These are phyloP conservation scores for Lycaena phlaeas DNA, from an alignment of 2,888 invertebrate species.

Conservation along the genomic window DNA sequence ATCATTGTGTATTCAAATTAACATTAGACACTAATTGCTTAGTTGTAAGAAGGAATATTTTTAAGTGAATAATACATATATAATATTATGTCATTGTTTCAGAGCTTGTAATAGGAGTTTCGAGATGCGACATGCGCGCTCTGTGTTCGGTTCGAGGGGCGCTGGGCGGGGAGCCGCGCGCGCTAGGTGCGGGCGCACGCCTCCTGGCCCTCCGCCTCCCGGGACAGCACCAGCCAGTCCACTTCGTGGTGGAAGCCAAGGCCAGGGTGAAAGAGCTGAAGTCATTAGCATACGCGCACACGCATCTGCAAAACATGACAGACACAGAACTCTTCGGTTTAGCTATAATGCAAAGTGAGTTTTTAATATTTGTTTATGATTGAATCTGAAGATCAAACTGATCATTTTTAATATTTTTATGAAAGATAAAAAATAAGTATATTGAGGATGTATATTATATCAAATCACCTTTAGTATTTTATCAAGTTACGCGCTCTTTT, in stretches of 20 bases:
- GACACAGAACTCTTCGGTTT: conserved; percentile 90
- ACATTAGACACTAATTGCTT: too few species aligned
- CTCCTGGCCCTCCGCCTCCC: conserved; percentile 78
- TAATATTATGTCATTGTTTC: conserved; percentile 37
- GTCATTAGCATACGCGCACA: conserved; percentile 84
- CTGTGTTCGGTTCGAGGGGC: conserved; percentile 89
- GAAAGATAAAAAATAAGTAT: too few species aligned
- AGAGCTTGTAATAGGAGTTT: conserved; percentile 63
- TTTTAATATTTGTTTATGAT: too few species aligned
- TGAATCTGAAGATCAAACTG: too few species aligned
- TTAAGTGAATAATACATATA: too few species aligned
- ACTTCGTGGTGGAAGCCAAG: conserved; percentile 81
- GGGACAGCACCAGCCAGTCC: conserved; percentile 61
- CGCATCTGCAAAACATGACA: conserved; percentile 86
- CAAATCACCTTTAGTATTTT: too few species aligned
- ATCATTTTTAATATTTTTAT: too few species aligned
- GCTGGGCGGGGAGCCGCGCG: conserved; percentile 83
- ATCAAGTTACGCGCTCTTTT: too few species aligned
- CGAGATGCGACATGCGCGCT: conserved; percentile 80
- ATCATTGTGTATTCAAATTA: too few species aligned
- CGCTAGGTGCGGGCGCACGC: conserved; percentile 75
- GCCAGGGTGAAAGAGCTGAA: conserved; percentile 88
- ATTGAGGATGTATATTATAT: too few species aligned
- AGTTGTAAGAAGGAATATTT: too few species aligned
- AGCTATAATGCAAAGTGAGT: conserved; percentile 85